Evolutionary conservation across 2,888 invertebrate genomes (phyloP), one percentile per base, ranked within the genome.

Genomic region (Nomada ruficornis): DNA sequence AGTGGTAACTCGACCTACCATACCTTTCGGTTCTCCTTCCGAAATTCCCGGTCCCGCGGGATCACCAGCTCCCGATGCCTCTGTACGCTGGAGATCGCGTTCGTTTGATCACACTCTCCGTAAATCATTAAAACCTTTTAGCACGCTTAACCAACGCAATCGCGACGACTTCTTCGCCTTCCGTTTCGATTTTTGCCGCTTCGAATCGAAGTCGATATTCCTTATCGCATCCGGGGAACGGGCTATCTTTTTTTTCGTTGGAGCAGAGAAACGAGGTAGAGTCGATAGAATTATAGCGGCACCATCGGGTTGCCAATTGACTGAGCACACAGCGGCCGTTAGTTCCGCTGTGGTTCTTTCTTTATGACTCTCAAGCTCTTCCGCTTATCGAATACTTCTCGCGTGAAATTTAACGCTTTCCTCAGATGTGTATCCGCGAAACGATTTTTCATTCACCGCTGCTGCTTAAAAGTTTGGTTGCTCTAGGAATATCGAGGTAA

Each of bases 41-140:
- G 88, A 90, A 90, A 90, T 90, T 85, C 90, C 85, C 55, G 54
- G 82, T 88, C 90, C 86, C 90, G 59, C 71, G 90, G 89, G 90
- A 87, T 74, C 79, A 62, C 79, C 86, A 72, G 78, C 83, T 77
- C 84, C 67, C 87, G 86, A 80, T 80, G 82, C 73, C 85, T 84
- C 60, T 71, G 76, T 77, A 73, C 79, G 82, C 81, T 69, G 57
- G 65, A 86, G 85, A 88, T 88, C 88, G 83, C 80, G 83, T 84
- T 83, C 85, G 88, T 86, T 85, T 88, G 89, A 89, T 88, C 88
- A 81, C 85, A 86, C 86, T 85, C 84, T 84, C 79, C 84, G 86
- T 85, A 88, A 89, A 89, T 89, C 89, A 89, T 89, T 89, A 89
- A 88, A 83, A 81, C 78, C 76, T 83, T 85, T 84, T 84, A 84